Evolutionary conservation across 2,888 invertebrate species (phyloP).

Genomic region (Stenodera caucasica): DNA sequence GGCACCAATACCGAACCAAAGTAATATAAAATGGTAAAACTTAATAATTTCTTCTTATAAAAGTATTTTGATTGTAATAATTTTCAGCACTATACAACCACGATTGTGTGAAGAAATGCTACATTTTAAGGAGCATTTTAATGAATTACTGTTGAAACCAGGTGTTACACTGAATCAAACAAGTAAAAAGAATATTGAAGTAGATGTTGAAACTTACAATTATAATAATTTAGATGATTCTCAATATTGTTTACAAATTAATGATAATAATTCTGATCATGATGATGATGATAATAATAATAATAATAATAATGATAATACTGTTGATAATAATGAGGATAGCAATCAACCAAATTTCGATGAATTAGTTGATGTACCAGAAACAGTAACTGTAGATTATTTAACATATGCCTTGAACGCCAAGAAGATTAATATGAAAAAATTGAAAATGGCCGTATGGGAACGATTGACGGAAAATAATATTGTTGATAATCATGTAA

Average conservation of each 20-base stretch:
- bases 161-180: not conserved
- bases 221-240: constrained; percentile 61
- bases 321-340: constrained; percentile 47
- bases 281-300: constrained; percentile 45
- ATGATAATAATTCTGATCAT: constrained; percentile 5
- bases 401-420: constrained; percentile 81
- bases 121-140: constrained; percentile 4
- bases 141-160: constrained; percentile 10
- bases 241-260: constrained; percentile 55
- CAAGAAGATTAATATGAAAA: constrained; percentile 85
- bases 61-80: not conserved
- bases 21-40: constrained; percentile 24
- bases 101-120: constrained; percentile 20
- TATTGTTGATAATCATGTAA: constrained; percentile 13
- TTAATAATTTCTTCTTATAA: constrained; percentile 15
- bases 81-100: constrained; percentile 36
- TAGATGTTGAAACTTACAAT: constrained; percentile 51
- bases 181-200: not conserved
- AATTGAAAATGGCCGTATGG: constrained; percentile 77
- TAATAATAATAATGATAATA: constrained; percentile 46
- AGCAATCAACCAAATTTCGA: constrained; percentile 43
- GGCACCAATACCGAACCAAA: constrained; percentile 15
- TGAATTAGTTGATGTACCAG: constrained; percentile 69
- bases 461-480: constrained; percentile 53
- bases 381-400: constrained; percentile 69